Percentiles rank a stretch among this genome's conserved stretches.
These are phyloP conservation scores for Trissolcus basalis DNA, from an alignment of 1,140 invertebrate genomes.

Conservation along the genomic window DNA sequence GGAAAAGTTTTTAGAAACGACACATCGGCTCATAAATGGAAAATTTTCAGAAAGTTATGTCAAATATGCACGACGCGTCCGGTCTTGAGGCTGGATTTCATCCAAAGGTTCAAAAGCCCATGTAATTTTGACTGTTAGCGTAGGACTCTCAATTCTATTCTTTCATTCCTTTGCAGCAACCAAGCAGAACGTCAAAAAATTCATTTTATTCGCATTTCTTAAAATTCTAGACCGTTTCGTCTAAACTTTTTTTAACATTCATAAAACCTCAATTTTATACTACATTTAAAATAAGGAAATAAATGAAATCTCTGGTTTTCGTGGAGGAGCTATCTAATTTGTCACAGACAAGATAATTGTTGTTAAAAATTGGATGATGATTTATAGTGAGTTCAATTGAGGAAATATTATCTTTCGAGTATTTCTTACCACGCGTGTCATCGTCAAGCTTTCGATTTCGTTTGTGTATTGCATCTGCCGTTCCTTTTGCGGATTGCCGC, in stretches of 20 bases:
- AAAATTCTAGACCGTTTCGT: no score
- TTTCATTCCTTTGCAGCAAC: no score
- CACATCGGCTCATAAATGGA: background rate
- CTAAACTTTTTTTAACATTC: no score
- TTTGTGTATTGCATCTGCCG: slow-evolving; percentile 13
- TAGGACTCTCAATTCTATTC: slow-evolving; percentile 1
- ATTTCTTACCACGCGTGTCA: slow-evolving; percentile 49
- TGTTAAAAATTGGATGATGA: background rate
- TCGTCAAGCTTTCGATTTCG: slow-evolving; percentile 33
- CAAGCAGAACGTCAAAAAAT: no score
- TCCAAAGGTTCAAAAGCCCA: slow-evolving; percentile 34
- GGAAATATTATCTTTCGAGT: slow-evolving; percentile 57
- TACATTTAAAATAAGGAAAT: no score
- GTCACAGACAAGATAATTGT: no score
- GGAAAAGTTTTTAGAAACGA: no score
- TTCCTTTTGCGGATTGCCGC: slow-evolving; percentile 27
- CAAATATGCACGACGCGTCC: slow-evolving; percentile 28
- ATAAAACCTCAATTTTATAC: no score
- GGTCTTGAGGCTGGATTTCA: slow-evolving; percentile 23
- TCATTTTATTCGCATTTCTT: no score
- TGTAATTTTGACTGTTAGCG: slow-evolving; percentile 19
- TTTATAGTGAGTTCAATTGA: slow-evolving; percentile 17
- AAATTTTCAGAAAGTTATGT: slow-evolving; percentile 27
- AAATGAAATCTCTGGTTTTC: no score
- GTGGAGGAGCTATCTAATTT: no score